Conservation (phyloP, 2,888 invertebrate genomes). For the Doris montereyensis region DNA sequence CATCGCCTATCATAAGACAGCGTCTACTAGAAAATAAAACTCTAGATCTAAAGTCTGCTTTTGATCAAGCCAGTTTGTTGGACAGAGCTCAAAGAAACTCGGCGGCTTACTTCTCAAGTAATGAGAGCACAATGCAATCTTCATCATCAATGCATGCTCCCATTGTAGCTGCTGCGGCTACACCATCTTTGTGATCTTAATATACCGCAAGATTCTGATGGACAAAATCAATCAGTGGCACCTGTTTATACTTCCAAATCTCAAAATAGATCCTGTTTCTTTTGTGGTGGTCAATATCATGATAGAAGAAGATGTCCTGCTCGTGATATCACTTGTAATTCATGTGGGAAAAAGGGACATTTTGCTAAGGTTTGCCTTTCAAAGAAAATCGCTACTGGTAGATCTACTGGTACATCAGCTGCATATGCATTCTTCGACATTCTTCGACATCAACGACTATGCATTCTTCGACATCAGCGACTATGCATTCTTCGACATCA, state of each 20-base stretch:
- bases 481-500: not conserved
- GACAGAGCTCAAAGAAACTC: too few species aligned
- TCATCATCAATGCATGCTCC: too few species aligned
- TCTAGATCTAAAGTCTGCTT: not conserved
- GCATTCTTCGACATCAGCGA: too few species aligned
- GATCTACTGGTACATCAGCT: too few species aligned
- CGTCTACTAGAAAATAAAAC: not conserved
- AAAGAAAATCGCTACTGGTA: not conserved
- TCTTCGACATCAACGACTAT: too few species aligned
- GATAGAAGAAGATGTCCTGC: not conserved
- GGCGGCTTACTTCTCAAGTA: too few species aligned
- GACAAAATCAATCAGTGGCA: not conserved
- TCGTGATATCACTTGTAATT: not conserved
- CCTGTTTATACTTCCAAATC: too few species aligned
- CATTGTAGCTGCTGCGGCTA: too few species aligned
- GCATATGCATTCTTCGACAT: too few species aligned
- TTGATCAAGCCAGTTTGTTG: not conserved
- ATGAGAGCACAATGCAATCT: too few species aligned
- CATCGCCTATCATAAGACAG: not conserved
- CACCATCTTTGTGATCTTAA: too few species aligned
- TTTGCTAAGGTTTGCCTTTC: not conserved
- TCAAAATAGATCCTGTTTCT: not conserved
- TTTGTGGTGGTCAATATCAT: not conserved
- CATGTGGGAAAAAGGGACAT: not conserved
- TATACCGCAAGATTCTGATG: too few species aligned